A percentile compares a stretch with the other conserved stretches of the same genome.
phyloP scores from a whole-genome alignment of 2,113 vertebrate species.

The Cariama cristata region DNA sequence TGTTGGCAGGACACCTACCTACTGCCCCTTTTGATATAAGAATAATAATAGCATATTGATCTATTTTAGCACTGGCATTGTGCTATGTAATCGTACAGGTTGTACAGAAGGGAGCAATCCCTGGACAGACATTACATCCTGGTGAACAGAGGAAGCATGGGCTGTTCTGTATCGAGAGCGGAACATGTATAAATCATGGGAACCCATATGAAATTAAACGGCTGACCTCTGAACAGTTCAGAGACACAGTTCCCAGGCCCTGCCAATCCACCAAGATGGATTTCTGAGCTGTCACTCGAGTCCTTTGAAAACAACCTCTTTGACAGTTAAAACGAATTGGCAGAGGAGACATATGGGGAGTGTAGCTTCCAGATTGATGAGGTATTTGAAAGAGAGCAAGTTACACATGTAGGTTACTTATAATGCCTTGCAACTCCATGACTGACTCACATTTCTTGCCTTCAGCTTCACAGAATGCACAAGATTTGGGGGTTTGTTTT shows the following conservation, averaged over 20 bases:
- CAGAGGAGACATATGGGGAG: slow-evolving; percentile 3
- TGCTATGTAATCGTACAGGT: background rate
- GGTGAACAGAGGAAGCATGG: background rate
- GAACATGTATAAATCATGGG: slow-evolving; percentile 37
- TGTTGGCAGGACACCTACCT: background rate
- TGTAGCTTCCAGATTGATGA: slow-evolving; percentile 53
- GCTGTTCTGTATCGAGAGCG: background rate
- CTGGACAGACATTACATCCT: background rate
- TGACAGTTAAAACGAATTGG: slow-evolving; percentile 51
- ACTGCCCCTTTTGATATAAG: background rate
- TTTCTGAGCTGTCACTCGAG: slow-evolving; percentile 28
- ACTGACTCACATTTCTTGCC: background rate
- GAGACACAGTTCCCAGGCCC: slow-evolving; percentile 36
- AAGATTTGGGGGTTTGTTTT: background rate
- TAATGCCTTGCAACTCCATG: background rate
- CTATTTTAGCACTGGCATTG: background rate
- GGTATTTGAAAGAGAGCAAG: slow-evolving; percentile 31
- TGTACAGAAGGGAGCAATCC: background rate
- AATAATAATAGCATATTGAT: background rate
- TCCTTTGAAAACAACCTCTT: slow-evolving; percentile 52
- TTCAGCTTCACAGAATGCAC: background rate
- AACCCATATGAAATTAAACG: slow-evolving; percentile 28
- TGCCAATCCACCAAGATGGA: slow-evolving; percentile 52
- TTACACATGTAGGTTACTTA: background rate
- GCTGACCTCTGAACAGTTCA: slow-evolving; percentile 35